phyloP scores from a whole-genome alignment of 2,888 invertebrate species.

The Merodon equestris region DNA sequence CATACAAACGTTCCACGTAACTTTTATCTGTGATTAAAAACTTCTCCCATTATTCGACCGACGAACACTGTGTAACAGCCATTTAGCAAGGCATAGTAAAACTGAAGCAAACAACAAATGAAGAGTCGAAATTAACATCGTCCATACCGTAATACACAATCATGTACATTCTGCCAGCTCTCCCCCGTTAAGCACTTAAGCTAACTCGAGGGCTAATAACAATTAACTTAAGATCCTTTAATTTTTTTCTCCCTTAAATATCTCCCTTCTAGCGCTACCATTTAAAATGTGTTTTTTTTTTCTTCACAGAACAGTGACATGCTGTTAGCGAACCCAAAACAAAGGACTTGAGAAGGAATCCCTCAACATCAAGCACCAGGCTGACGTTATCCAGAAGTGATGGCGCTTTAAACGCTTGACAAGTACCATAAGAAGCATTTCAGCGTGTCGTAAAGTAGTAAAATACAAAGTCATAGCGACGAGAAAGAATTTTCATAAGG shows the following conservation, averaged over 20 bases:
- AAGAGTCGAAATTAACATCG: constrained; percentile 32
- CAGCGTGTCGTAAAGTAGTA: constrained; percentile 16
- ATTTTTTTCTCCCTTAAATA: constrained; percentile 15
- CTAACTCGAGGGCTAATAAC: constrained; percentile 52
- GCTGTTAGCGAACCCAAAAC: constrained; percentile 12
- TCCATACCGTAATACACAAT: constrained; percentile 18
- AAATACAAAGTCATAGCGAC: constrained; percentile 3
- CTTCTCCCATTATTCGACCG: constrained; percentile 27
- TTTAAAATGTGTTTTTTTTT: constrained; percentile 50
- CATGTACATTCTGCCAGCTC: constrained; percentile 7
- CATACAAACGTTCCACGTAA: background rate
- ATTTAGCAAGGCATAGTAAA: constrained; percentile 25
- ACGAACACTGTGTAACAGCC: constrained; percentile 8
- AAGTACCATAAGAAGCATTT: constrained; percentile 28
- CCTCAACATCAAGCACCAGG: constrained; percentile 2
- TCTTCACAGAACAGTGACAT: constrained; percentile 36
- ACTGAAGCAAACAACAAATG: constrained; percentile 30
- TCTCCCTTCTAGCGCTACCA: constrained; percentile 31
- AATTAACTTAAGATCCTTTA: constrained; percentile 56
- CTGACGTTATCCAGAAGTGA: constrained; percentile 18
- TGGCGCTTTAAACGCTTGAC: constrained; percentile 33
- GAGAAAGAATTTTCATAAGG: constrained; percentile 5
- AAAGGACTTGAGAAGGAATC: constrained; percentile 39
- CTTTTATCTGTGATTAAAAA: constrained; percentile 25
- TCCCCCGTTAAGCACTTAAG: constrained; percentile 19